Evolutionary conservation across 2,797 vertebrate species (phyloP).

Genomic region (Chromis chromis): DNA sequence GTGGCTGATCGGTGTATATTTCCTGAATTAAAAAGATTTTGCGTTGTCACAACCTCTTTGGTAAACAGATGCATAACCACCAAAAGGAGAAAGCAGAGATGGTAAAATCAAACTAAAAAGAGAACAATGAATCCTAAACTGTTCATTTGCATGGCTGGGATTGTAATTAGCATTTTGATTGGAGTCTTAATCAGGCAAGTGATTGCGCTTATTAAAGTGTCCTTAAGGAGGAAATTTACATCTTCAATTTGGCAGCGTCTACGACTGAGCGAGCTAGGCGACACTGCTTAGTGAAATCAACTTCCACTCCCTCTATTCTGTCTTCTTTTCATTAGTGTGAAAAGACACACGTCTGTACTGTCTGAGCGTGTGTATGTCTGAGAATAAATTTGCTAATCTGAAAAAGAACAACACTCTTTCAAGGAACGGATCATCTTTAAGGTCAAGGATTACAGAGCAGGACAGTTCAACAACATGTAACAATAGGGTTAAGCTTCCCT

Average conservation of each 20-base stretch:
- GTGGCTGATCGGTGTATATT: too few relatives aligned
- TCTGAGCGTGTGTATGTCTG: not conserved
- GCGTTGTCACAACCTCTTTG: not conserved
- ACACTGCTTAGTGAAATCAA: slow-evolving; percentile 10
- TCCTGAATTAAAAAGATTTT: not conserved
- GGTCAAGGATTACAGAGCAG: slow-evolving; percentile 30
- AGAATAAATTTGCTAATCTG: not conserved
- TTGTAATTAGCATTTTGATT: slow-evolving; percentile 73
- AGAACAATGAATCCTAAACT: slow-evolving; percentile 37
- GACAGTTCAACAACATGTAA: slow-evolving; percentile 15
- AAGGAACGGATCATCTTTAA: slow-evolving; percentile 4
- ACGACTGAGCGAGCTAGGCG: slow-evolving; percentile 49
- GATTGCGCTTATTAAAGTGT: slow-evolving; percentile 59
- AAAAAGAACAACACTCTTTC: slow-evolving; percentile 9
- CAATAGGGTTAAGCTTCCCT: not conserved
- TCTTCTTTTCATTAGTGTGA: not conserved
- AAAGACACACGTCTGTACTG: not conserved
- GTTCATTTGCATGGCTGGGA: slow-evolving; percentile 16
- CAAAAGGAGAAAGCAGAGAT: slow-evolving; percentile 2
- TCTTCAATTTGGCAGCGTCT: slow-evolving; percentile 54
- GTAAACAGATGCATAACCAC: not conserved
- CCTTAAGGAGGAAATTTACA: slow-evolving; percentile 63
- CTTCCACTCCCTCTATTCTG: slow-evolving; percentile 12
- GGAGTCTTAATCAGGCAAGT: slow-evolving; percentile 56
- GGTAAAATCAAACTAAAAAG: slow-evolving; percentile 15